phyloP scores from a whole-genome alignment of 2,113 vertebrate species.

The Larimichthys polyactis region DNA sequence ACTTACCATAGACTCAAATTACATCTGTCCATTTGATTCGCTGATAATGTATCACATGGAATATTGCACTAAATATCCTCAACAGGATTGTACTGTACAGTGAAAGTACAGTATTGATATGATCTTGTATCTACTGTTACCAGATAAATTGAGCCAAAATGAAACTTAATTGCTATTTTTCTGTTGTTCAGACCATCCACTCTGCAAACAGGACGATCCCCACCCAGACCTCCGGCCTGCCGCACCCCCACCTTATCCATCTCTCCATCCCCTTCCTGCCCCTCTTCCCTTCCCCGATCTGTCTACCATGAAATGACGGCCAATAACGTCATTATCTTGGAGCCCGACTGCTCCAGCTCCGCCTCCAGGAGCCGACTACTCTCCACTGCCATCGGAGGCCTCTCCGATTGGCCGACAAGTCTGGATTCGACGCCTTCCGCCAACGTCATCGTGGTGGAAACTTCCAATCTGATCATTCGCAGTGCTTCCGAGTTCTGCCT shows the following conservation, averaged over 20 bases:
- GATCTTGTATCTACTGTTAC: neutral
- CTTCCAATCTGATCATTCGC: slow-evolving; percentile 81
- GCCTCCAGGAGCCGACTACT: slow-evolving; percentile 65
- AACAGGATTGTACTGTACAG: too few relatives aligned
- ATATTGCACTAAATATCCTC: too few relatives aligned
- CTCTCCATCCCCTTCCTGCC: slow-evolving; percentile 64
- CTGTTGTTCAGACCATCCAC: slow-evolving; percentile 55
- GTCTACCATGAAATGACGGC: slow-evolving; percentile 78
- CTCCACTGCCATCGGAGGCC: slow-evolving; percentile 44
- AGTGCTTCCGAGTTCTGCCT: slow-evolving; percentile 81
- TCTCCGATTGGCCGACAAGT: slow-evolving; percentile 61
- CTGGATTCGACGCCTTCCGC: slow-evolving; percentile 49
- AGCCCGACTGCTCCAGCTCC: slow-evolving; percentile 67
- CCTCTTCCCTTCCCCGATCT: slow-evolving; percentile 65
- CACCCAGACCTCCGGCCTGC: slow-evolving; percentile 69
- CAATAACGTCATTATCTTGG: slow-evolving; percentile 81
- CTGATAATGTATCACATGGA: too few relatives aligned
- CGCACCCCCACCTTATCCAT: slow-evolving; percentile 71
- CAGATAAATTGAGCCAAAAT: neutral
- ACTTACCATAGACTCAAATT: too few relatives aligned
- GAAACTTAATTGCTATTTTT: neutral
- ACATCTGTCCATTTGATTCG: too few relatives aligned
- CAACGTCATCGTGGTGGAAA: slow-evolving; percentile 79
- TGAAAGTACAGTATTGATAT: neutral
- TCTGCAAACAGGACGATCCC: slow-evolving; percentile 64